A percentile compares a stretch with the other conserved stretches of the same genome.
Evolutionary conservation across 2,113 vertebrate species (phyloP).

Genomic region (Campylomormyrus numenius): DNA sequence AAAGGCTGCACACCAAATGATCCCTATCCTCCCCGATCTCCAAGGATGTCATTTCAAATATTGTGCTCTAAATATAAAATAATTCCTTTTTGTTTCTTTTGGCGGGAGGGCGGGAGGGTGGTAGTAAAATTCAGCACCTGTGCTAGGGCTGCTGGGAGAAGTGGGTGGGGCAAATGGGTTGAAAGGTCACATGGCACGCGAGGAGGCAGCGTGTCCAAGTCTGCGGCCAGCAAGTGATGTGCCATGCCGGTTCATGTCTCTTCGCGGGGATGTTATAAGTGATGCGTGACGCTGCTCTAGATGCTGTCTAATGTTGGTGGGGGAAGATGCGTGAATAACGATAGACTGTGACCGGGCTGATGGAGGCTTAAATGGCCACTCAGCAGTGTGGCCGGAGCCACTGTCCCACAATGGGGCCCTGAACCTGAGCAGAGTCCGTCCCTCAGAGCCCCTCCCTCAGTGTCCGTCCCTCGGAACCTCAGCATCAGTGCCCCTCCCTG

Average conservation of each 20-base stretch:
- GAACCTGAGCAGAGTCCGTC: neutral
- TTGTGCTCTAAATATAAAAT: neutral
- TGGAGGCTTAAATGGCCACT: too few relatives aligned
- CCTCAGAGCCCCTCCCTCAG: neutral
- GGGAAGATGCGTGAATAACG: neutral
- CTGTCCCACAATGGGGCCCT: neutral
- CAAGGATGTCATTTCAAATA: neutral
- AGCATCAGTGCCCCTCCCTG: neutral
- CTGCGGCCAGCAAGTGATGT: neutral
- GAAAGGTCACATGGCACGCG: neutral
- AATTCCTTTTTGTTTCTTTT: neutral
- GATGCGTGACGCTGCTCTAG: neutral
- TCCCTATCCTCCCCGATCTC: neutral
- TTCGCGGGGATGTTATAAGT: neutral
- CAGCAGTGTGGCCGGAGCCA: neutral
- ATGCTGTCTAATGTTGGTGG: neutral
- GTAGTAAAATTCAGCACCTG: neutral
- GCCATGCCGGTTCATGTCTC: neutral
- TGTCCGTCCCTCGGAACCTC: neutral
- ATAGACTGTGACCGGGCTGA: neutral
- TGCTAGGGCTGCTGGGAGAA: neutral
- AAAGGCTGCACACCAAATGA: neutral
- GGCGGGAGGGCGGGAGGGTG: neutral
- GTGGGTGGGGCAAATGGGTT: neutral
- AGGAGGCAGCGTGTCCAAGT: neutral